Conservation (phyloP, 2,113 vertebrate genomes). For the Bubo blakistoni region DNA sequence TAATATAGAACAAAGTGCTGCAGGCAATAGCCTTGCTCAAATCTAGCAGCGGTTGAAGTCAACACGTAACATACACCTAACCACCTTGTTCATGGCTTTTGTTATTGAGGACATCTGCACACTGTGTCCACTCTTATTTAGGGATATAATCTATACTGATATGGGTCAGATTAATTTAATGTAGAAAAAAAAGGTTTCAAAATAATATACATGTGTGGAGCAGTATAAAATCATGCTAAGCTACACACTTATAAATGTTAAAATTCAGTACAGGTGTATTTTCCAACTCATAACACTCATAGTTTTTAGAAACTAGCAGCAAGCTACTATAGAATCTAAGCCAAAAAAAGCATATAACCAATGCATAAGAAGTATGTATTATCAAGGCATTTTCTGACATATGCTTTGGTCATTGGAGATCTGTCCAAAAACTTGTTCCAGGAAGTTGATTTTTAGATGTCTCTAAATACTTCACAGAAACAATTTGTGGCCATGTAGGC, state of each 20-base stretch:
- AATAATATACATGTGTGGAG: constrained; percentile 3
- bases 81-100: constrained; percentile 42
- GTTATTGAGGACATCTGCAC: constrained; percentile 40
- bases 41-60: constrained; percentile 33
- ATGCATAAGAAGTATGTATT: not conserved
- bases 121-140: not conserved
- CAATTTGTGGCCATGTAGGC: not conserved
- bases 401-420: not conserved
- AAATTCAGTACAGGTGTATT: not conserved
- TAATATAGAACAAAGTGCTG: constrained; percentile 49
- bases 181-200: constrained; percentile 33
- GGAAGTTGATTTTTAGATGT: not conserved
- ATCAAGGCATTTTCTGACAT: not conserved
- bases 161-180: constrained; percentile 21
- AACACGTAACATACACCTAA: constrained; percentile 31
- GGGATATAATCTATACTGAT: not conserved
- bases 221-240: not conserved
- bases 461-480: not conserved
- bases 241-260: not conserved
- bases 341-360: not conserved
- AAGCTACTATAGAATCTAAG: not conserved
- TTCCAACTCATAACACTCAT: not conserved
- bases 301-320: not conserved
- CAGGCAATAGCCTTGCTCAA: constrained; percentile 37
- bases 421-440: not conserved